Conservation (phyloP, 2,797 vertebrate species). For the Nyctibius grandis region DNA sequence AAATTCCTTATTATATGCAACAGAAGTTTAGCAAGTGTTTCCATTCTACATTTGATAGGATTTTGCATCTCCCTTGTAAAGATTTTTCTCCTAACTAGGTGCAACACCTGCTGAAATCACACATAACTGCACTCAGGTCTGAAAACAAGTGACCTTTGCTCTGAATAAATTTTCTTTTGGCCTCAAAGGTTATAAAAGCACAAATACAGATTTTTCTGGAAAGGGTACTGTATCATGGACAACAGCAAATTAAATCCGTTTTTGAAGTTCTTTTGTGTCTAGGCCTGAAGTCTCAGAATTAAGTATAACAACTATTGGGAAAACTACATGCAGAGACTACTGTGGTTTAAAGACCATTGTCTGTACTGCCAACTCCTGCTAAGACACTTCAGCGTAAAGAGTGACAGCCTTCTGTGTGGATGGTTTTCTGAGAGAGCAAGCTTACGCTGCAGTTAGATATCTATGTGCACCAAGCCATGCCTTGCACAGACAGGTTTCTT, state of each 20-base stretch:
- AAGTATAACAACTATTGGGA: background rate
- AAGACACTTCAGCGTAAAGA: background rate
- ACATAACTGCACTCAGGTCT: background rate
- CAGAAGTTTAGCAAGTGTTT: background rate
- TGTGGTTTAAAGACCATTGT: background rate
- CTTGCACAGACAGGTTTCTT: background rate
- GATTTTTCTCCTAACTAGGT: background rate
- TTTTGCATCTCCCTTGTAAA: background rate
- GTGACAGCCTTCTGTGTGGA: background rate
- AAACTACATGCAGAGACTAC: background rate
- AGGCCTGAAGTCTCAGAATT: background rate
- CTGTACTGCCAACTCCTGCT: background rate
- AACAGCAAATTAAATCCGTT: background rate
- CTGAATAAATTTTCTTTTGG: background rate
- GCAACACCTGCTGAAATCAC: background rate
- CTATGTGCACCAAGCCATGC: background rate
- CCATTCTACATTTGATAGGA: background rate
- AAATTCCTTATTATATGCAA: background rate
- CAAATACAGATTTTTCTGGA: background rate
- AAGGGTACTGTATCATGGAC: background rate
- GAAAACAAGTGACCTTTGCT: background rate
- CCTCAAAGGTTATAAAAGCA: background rate
- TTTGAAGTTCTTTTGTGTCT: background rate
- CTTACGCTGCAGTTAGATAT: background rate
- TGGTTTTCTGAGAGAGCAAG: background rate